phyloP scores from a whole-genome alignment of 2,113 vertebrate genomes.

The Cephalopterus ornatus region DNA sequence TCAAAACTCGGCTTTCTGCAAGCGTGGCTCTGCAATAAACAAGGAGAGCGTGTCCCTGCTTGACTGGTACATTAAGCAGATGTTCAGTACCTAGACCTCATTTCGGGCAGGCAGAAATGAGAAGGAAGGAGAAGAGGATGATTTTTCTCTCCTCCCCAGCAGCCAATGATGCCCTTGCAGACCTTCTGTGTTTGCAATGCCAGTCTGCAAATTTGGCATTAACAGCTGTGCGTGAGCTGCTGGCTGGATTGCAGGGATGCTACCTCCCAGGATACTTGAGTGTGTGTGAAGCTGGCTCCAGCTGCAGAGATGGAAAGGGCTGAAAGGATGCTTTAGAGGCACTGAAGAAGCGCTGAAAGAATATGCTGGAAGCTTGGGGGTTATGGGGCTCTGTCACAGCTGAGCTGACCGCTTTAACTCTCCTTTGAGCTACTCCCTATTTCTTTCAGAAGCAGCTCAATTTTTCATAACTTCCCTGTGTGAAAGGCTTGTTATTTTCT shows the following conservation, averaged over 20 bases:
- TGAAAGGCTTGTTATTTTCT: background rate
- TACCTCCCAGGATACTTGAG: background rate
- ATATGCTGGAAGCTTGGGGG: background rate
- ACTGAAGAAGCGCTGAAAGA: background rate
- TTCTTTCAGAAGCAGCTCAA: background rate
- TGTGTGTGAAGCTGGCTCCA: background rate
- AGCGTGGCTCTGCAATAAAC: background rate
- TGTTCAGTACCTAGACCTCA: background rate
- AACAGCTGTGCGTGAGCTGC: background rate
- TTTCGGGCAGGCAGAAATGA: background rate
- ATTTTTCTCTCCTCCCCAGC: background rate
- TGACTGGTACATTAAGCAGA: background rate
- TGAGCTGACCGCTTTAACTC: background rate
- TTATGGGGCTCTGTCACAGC: background rate
- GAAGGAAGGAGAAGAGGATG: background rate
- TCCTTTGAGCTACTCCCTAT: background rate
- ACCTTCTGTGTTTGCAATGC: fast-evolving
- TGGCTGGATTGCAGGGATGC: background rate
- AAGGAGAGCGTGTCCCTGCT: background rate
- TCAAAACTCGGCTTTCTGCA: background rate
- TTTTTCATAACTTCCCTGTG: background rate
- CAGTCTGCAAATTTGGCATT: background rate
- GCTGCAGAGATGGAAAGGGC: background rate
- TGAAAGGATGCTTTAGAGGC: background rate
- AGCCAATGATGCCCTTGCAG: background rate